Base-by-base conservation (phyloP, 2,888 invertebrate species). In the Hypselothyrea guttata region DNA sequence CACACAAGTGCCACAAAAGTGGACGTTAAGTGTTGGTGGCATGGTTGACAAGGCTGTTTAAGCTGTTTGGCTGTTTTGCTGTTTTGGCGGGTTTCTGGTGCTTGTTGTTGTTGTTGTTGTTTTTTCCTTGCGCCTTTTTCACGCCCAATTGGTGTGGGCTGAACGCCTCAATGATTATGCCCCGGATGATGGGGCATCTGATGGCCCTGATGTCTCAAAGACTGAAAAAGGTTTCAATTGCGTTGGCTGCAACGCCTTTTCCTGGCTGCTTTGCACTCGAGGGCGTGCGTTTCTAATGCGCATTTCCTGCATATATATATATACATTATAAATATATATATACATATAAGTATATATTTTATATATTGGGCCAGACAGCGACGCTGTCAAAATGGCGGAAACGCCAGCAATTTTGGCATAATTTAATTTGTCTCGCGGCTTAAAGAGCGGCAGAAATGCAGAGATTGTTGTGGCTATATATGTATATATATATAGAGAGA, bases 101-200 rank as follows among this genome's bases (percentile, higher is more conserved):
- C n/a, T n/a, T n/a, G n/a, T n/a, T n/a, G n/a, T n/a, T n/a, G n/a
- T n/a, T n/a, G n/a, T n/a, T n/a, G n/a, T n/a, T n/a, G n/a, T n/a
- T n/a, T n/a, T n/a, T n/a, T n/a, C n/a, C n/a, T n/a, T n/a, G n/a
- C n/a, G 8, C 4, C 42, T 71, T 74, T 73, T 88, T 88, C 77
- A 82, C 82, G 88, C 87, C 86, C 88, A 87, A 87, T 88, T 88
- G 84, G 68, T 77, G 81, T 69, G 63, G 79, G 84, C 78, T 87
- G 86, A 75, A 87, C 81, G 88, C 88, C 76, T 87, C 75, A 86
- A 75, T 77, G 82, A 81, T 77, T 74, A 67, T 22, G 22, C 22
- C 22, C 2, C 67, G 56, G 45, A 51, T 59, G 48, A n/a, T 40
- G 54, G 55, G 52, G 31, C 33, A 2, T 7, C 12, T 15, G 11